phyloP scores from a whole-genome alignment of 2,113 vertebrate species.

The rat (Rattus norvegicus) region DNA sequence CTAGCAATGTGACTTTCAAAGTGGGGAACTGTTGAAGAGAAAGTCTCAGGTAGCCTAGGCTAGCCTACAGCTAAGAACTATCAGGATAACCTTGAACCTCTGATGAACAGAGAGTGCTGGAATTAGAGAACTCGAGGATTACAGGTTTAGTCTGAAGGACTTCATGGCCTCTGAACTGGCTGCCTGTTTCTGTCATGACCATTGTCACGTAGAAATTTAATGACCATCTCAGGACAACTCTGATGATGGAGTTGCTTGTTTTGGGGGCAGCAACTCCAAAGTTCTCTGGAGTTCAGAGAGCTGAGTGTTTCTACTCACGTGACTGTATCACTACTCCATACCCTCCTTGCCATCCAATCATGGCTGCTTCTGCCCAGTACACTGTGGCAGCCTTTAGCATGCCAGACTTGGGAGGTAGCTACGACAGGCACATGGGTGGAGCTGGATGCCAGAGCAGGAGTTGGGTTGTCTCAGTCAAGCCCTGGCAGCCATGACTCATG shows the following conservation, averaged over 20 bases:
- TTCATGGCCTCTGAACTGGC: fast-evolving
- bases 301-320: not conserved
- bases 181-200: not conserved
- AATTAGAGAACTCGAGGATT: not conserved
- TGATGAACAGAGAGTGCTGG: not conserved
- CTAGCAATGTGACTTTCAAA: not conserved
- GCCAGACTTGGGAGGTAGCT: fast-evolving
- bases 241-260: not conserved
- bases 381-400: not conserved
- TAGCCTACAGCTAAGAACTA: too few species aligned
- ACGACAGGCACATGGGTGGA: not conserved
- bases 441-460: not conserved
- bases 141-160: fast-evolving
- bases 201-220: not conserved
- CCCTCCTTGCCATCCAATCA: not conserved
- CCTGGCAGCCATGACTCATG: not conserved
- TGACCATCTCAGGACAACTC: not conserved
- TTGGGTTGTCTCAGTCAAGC: not conserved
- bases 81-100: not conserved
- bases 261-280: not conserved
- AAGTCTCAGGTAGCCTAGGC: not conserved
- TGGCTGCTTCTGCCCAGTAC: not conserved
- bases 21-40: not conserved
- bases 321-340: not conserved
- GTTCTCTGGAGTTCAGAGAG: not conserved